A percentile compares a stretch with the other conserved stretches of the same genome.
Conservation (phyloP, 1,140 invertebrate genomes). For the Bombus confusus region DNA sequence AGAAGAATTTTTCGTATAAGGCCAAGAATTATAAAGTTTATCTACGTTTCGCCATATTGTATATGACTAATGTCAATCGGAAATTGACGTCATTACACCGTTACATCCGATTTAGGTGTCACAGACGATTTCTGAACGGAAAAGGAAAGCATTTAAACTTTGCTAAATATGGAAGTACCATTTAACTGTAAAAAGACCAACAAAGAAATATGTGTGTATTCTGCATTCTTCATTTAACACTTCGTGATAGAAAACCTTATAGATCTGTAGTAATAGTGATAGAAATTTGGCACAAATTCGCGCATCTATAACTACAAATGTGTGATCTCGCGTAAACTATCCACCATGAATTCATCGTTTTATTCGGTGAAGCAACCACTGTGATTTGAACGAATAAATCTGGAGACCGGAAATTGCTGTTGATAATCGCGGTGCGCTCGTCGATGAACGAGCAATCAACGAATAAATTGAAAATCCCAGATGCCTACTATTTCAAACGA, state of each 20-base stretch:
- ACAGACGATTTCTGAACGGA: constrained; percentile 2
- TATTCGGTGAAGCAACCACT: constrained; percentile 31
- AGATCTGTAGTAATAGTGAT: constrained; percentile 6
- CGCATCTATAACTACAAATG: neutral
- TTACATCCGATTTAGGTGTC: constrained; percentile 37
- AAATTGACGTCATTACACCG: constrained; percentile 41
- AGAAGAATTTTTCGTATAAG: neutral
- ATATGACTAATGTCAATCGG: constrained; percentile 29
- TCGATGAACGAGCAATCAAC: neutral
- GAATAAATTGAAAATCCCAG: constrained; percentile 11
- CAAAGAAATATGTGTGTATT: neutral
- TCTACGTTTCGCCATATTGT: neutral
- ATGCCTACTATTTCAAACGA: neutral
- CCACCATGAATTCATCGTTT: constrained; percentile 43
- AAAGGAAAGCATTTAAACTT: constrained; percentile 22
- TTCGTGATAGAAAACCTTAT: neutral
- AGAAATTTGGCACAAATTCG: constrained; percentile 42
- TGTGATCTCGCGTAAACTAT: constrained; percentile 27
- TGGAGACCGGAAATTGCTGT: constrained; percentile 21
- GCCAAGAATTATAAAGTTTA: neutral
- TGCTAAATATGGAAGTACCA: neutral
- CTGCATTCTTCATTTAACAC: neutral
- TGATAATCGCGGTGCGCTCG: constrained; percentile 8
- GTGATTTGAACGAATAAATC: neutral
- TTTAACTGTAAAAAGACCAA: neutral